Conservation (phyloP, 1,140 invertebrate genomes). For the Anagrus nilaparvatae region DNA sequence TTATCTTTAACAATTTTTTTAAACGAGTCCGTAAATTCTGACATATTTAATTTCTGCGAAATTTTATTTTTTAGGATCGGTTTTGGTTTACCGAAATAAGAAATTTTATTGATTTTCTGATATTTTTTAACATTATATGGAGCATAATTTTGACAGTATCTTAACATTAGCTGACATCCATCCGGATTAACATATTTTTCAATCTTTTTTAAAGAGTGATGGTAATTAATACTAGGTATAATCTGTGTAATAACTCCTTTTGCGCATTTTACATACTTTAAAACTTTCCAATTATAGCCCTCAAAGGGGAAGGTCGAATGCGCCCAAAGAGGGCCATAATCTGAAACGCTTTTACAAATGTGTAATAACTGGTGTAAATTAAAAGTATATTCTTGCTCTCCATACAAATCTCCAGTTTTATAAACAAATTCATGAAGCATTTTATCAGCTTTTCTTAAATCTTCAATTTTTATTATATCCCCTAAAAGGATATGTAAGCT, state of each 20-base stretch:
- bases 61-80: background rate
- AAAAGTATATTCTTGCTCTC: background rate
- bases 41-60: background rate
- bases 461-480: background rate
- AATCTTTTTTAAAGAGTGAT: background rate
- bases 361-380: slow-evolving; percentile 7
- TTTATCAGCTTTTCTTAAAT: slow-evolving; percentile 1
- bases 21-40: background rate
- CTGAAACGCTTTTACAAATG: background rate
- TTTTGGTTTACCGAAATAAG: background rate
- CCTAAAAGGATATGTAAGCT: slow-evolving; percentile 4
- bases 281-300: slow-evolving; percentile 1
- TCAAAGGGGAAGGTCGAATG: slow-evolving; percentile 4
- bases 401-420: background rate
- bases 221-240: background rate
- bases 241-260: slow-evolving; percentile 8
- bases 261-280: slow-evolving; percentile 3
- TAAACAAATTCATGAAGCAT: slow-evolving; percentile 3
- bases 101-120: background rate
- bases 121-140: background rate
- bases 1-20: slow-evolving; percentile 1
- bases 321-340: slow-evolving; percentile 6
- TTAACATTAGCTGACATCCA: background rate
- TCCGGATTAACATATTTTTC: background rate
- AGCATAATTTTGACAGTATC: background rate